A percentile compares a stretch with the other conserved stretches of the same genome.
These are phyloP conservation scores for Phengaris arion DNA, from an alignment of 2,888 invertebrate genomes.

Conservation along the genomic window DNA sequence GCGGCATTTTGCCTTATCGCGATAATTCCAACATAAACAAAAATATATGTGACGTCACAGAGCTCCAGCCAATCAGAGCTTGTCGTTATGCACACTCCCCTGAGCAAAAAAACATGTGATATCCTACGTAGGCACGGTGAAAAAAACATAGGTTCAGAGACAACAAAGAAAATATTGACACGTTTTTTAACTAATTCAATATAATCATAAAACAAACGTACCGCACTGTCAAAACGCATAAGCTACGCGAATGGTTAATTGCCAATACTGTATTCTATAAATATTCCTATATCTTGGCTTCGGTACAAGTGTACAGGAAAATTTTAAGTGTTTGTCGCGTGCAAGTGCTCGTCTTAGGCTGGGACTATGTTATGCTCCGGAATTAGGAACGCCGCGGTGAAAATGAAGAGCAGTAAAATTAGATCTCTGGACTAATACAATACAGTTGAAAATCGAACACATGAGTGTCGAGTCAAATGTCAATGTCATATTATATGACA, in stretches of 20 bases:
- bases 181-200: not conserved
- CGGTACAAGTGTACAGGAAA: slow-evolving; percentile 2
- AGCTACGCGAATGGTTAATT: slow-evolving; percentile 23
- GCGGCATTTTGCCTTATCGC: slow-evolving; percentile 55
- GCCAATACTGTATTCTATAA: slow-evolving; percentile 9
- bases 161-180: slow-evolving; percentile 36
- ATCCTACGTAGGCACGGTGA: slow-evolving; percentile 27
- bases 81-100: slow-evolving; percentile 61
- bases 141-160: slow-evolving; percentile 53
- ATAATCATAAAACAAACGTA: not conserved
- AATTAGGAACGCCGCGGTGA: too few species aligned
- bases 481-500: too few species aligned
- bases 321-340: not conserved
- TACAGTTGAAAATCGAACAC: too few species aligned
- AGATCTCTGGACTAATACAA: too few species aligned
- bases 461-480: too few species aligned
- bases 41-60: slow-evolving; percentile 68
- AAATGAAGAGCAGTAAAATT: too few species aligned
- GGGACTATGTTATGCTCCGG: too few species aligned
- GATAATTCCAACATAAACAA: slow-evolving; percentile 58
- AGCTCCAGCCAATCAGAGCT: slow-evolving; percentile 54
- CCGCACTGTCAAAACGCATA: slow-evolving; percentile 13
- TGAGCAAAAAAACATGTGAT: slow-evolving; percentile 44
- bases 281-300: slow-evolving; percentile 25
- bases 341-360: not conserved